Conservation (phyloP, 2,113 vertebrate genomes). For the Lagenorhynchus albirostris region DNA sequence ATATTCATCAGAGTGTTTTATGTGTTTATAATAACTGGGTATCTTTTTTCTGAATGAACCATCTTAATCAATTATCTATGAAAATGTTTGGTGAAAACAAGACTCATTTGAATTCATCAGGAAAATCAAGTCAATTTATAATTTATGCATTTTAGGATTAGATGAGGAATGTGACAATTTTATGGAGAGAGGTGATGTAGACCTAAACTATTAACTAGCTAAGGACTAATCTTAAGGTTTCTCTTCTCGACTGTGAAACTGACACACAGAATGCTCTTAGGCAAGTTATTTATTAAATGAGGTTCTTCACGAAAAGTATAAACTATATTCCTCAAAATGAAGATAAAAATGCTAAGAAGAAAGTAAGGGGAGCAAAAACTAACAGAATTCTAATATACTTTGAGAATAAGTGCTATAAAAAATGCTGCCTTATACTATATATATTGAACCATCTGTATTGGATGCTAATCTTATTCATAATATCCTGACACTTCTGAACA, state of each 20-base stretch:
- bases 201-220: background rate
- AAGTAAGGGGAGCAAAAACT: background rate
- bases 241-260: background rate
- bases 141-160: background rate
- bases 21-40: background rate
- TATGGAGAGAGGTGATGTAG: background rate
- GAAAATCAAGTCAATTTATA: constrained; percentile 17
- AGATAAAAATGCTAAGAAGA: background rate
- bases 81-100: constrained; percentile 2
- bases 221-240: background rate
- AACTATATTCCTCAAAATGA: background rate
- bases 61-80: background rate
- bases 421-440: background rate
- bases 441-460: background rate
- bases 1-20: background rate
- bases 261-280: background rate
- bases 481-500: background rate
- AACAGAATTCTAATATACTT: background rate
- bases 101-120: background rate
- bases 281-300: background rate
- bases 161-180: background rate
- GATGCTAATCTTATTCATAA: background rate
- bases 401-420: background rate
- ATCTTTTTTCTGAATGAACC: background rate
- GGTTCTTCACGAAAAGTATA: background rate